A percentile compares a stretch with the other conserved stretches of the same genome.
Conservation (phyloP, 2,888 invertebrate species). For the Cryptosula pallasiana region DNA sequence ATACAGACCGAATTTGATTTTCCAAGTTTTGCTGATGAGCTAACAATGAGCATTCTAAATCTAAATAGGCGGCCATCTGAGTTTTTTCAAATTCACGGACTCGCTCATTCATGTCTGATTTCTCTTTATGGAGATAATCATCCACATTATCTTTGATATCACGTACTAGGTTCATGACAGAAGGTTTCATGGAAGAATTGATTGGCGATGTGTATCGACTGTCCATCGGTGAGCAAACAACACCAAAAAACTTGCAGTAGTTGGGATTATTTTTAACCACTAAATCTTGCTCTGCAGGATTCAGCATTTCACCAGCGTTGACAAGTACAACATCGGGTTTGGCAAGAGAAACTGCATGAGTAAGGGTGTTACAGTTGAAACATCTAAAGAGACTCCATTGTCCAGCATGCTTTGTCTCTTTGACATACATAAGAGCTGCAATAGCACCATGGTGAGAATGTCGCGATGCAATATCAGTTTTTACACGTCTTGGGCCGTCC, state of each 20-base stretch:
- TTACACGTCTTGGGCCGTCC: neutral
- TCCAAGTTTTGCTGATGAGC: neutral
- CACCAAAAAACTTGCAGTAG: neutral
- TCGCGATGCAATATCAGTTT: neutral
- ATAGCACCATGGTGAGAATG: neutral
- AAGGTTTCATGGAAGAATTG: neutral
- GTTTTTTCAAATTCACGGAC: neutral
- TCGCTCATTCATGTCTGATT: neutral
- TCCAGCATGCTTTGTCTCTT: neutral
- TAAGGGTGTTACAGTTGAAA: conserved; percentile 3
- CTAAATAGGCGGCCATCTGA: neutral
- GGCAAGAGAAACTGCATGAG: neutral
- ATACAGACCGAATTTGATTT: neutral
- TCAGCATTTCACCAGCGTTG: neutral
- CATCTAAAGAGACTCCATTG: neutral
- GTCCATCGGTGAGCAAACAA: neutral
- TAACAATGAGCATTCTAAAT: neutral
- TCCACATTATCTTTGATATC: neutral
- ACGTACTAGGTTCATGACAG: neutral
- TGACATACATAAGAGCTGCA: neutral
- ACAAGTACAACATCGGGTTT: neutral
- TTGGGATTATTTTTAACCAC: neutral
- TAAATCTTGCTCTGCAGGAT: neutral
- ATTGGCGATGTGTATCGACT: neutral
- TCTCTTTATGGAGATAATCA: conserved; percentile 1